Percentiles rank a stretch among this genome's conserved stretches.
phyloP scores from a whole-genome alignment of 23 tunicate genomes.

The Diplosoma virens region DNA sequence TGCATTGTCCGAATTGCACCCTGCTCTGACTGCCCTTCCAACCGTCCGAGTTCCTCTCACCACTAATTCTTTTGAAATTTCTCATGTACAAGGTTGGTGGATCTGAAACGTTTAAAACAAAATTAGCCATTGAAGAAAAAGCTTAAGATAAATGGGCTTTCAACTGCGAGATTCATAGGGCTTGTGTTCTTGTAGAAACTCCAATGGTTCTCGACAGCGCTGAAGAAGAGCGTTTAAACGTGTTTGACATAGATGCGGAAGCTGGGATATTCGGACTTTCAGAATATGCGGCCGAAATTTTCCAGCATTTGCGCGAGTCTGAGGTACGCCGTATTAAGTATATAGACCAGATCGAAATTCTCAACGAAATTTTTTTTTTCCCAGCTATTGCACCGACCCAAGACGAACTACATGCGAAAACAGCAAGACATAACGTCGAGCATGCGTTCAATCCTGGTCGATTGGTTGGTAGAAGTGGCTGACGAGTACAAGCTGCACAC shows the following conservation, averaged over 20 bases:
- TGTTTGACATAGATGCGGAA: slow-evolving; percentile 66
- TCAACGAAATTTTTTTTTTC: slow-evolving; percentile 1
- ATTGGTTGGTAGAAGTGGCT: slow-evolving; percentile 93
- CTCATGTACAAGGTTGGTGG: too few relatives aligned
- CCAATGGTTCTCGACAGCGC: slow-evolving; percentile 78
- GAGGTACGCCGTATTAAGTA: too few relatives aligned
- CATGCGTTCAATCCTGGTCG: slow-evolving; percentile 90
- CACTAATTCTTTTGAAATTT: too few relatives aligned
- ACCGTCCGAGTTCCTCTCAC: slow-evolving; percentile 37
- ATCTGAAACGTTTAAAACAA: too few relatives aligned
- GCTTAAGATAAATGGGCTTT: too few relatives aligned
- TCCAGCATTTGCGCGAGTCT: slow-evolving; percentile 73
- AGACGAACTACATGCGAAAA: slow-evolving; percentile 90
- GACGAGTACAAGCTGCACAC: slow-evolving; percentile 90
- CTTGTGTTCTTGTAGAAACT: slow-evolving; percentile 38
- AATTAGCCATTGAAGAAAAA: too few relatives aligned
- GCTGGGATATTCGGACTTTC: slow-evolving; percentile 73
- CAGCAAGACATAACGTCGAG: slow-evolving; percentile 90
- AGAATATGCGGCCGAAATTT: slow-evolving; percentile 87
- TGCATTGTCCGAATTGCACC: slow-evolving; percentile 48
- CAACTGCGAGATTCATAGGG: too few relatives aligned
- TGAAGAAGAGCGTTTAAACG: slow-evolving; percentile 44
- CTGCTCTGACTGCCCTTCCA: slow-evolving; percentile 81
- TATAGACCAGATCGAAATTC: too few relatives aligned
- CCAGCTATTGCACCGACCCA: slow-evolving; percentile 64